These are phyloP conservation scores for Melozone crissalis DNA, from an alignment of 2,113 vertebrate species.

Conservation along the genomic window DNA sequence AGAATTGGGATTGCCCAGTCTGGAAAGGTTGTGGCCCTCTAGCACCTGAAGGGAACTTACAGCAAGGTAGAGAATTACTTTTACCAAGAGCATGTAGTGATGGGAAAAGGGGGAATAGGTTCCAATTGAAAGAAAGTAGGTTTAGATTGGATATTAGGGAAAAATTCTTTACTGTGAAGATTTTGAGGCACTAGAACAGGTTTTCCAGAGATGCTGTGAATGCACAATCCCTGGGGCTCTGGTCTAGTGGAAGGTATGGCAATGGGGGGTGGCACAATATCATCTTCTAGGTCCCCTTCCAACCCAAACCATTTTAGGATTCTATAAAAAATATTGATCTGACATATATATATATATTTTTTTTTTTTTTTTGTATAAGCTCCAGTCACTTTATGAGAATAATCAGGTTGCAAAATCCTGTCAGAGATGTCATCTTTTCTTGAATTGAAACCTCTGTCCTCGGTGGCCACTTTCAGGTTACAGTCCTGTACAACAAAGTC, in stretches of 20 bases:
- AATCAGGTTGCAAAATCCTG: background rate
- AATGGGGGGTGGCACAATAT: background rate
- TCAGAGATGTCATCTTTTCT: background rate
- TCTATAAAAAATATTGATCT: background rate
- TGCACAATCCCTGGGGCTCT: too few species aligned
- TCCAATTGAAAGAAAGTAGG: background rate
- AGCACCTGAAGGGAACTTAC: background rate
- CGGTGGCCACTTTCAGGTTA: background rate
- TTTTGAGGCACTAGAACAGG: background rate
- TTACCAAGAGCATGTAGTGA: too few species aligned
- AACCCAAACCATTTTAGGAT: background rate
- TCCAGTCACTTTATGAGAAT: background rate
- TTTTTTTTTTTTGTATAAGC: background rate
- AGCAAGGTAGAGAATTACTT: background rate
- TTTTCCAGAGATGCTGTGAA: background rate
- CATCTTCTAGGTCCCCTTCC: background rate
- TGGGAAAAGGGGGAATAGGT: background rate
- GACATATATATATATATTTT: too few species aligned
- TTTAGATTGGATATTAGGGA: background rate
- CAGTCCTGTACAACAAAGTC: rapidly evolving
- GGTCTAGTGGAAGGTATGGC: background rate
- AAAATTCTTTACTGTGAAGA: background rate
- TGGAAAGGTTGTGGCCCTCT: background rate
- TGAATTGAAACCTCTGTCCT: background rate
- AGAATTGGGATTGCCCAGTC: background rate